phyloP scores from a whole-genome alignment of 2,888 invertebrate genomes.

The Lasioglossum oenotherae region DNA sequence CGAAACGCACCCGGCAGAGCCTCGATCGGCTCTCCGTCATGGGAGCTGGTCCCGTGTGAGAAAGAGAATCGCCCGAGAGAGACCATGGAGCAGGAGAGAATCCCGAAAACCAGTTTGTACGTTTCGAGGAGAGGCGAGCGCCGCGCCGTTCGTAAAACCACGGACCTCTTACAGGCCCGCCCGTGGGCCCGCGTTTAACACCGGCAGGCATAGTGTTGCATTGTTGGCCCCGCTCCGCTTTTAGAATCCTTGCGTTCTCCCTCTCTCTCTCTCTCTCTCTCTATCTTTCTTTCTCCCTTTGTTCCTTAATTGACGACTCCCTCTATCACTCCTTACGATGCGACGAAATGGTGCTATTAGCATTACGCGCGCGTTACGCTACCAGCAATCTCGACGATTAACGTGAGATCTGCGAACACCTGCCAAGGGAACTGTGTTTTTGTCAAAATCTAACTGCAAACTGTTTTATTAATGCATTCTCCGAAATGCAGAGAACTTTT shows the following conservation, averaged over 20 bases:
- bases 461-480: background rate
- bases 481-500: background rate
- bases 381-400: background rate
- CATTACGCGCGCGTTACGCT: background rate
- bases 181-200: constrained; percentile 67
- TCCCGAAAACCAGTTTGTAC: constrained; percentile 75
- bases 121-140: constrained; percentile 59
- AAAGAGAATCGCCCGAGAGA: constrained; percentile 54
- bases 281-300: constrained; percentile 28
- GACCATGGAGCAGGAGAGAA: constrained; percentile 56
- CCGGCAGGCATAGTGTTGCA: constrained; percentile 67
- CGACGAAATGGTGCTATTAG: constrained; percentile 3
- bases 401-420: background rate
- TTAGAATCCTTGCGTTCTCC: constrained; percentile 41
- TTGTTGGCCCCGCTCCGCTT: constrained; percentile 55
- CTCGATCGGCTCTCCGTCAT: constrained; percentile 72
- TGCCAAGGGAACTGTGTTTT: background rate
- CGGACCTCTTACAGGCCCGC: constrained; percentile 49
- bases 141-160: constrained; percentile 52
- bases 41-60: constrained; percentile 51
- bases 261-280: constrained; percentile 13
- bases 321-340: constrained; percentile 15
- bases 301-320: constrained; percentile 64
- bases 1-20: constrained; percentile 59
- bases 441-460: background rate